phyloP scores from a whole-genome alignment of 1,140 invertebrate genomes.

The Zaprionus africanus region DNA sequence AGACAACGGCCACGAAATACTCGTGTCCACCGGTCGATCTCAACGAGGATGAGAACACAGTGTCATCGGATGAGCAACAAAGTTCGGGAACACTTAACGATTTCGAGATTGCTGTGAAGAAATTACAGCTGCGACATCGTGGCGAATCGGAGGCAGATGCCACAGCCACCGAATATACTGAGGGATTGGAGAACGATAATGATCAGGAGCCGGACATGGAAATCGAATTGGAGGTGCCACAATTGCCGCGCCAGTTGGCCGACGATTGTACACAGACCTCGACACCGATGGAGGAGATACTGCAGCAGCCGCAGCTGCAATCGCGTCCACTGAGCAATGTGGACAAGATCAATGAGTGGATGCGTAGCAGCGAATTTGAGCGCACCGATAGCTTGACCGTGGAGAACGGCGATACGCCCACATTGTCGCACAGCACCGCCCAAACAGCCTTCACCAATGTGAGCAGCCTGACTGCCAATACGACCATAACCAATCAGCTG shows the following conservation, averaged over 20 bases:
- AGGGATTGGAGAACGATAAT: constrained; percentile 63
- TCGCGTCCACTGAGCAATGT: constrained; percentile 57
- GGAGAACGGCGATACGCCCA: constrained; percentile 71
- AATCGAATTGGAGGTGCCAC: constrained; percentile 75
- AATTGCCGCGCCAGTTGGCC: constrained; percentile 59
- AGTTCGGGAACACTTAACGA: constrained; percentile 79
- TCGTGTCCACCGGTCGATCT: constrained; percentile 69
- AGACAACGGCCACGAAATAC: constrained; percentile 79
- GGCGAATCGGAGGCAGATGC: constrained; percentile 60
- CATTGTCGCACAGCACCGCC: constrained; percentile 62
- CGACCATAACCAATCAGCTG: constrained; percentile 71
- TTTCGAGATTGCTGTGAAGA: constrained; percentile 66
- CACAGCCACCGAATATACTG: constrained; percentile 66
- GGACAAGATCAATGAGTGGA: constrained; percentile 83
- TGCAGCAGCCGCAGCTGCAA: constrained; percentile 68
- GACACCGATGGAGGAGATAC: constrained; percentile 77
- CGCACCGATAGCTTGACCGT: constrained; percentile 77
- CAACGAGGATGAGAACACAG: constrained; percentile 73
- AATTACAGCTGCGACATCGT: constrained; percentile 52
- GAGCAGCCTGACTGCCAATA: constrained; percentile 69
- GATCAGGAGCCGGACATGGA: constrained; percentile 66
- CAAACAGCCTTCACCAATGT: constrained; percentile 72
- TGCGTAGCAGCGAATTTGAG: constrained; percentile 79
- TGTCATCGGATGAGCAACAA: constrained; percentile 77
- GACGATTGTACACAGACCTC: constrained; percentile 78